Conservation (phyloP, 2,797 vertebrate species). For the Labroides dimidiatus region DNA sequence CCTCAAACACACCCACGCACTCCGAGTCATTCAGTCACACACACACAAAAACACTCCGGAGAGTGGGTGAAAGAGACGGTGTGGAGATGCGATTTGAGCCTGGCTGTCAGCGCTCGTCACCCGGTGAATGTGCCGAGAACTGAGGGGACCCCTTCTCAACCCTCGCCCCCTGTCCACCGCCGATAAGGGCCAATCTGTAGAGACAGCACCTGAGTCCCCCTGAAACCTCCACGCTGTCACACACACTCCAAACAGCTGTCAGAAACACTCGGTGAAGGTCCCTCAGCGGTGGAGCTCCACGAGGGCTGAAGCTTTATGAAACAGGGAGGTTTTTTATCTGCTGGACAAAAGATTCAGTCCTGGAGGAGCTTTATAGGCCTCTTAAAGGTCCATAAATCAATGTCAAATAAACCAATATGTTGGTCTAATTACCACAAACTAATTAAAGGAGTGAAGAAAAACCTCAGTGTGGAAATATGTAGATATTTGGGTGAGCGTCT, state of each 20-base stretch:
- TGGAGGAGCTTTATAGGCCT: conserved; percentile 15
- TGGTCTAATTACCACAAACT: conserved; percentile 33
- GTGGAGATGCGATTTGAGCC: conserved; percentile 68
- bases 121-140: conserved; percentile 52
- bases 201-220: conserved; percentile 73
- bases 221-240: conserved; percentile 65
- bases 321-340: conserved; percentile 46
- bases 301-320: conserved; percentile 20
- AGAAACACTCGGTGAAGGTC: conserved; percentile 46
- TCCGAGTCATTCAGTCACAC: conserved; percentile 46
- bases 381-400: conserved; percentile 53
- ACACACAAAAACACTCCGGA: conserved; percentile 10
- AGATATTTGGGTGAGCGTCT: no score
- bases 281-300: conserved; percentile 28
- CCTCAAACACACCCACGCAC: conserved; percentile 41
- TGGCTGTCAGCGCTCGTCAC: conserved; percentile 72
- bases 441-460: no score
- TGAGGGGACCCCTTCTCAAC: conserved; percentile 35
- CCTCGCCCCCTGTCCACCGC: conserved; percentile 54
- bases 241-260: conserved; percentile 66
- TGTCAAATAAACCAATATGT: conserved; percentile 39
- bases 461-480: no score
- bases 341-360: conserved; percentile 22
- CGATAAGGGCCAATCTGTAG: conserved; percentile 77
- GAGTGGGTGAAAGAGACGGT: conserved; percentile 42